A percentile compares a stretch with the other conserved stretches of the same genome.
Conservation (phyloP, 2,888 invertebrate genomes). For the Phytoseiulus persimilis region DNA sequence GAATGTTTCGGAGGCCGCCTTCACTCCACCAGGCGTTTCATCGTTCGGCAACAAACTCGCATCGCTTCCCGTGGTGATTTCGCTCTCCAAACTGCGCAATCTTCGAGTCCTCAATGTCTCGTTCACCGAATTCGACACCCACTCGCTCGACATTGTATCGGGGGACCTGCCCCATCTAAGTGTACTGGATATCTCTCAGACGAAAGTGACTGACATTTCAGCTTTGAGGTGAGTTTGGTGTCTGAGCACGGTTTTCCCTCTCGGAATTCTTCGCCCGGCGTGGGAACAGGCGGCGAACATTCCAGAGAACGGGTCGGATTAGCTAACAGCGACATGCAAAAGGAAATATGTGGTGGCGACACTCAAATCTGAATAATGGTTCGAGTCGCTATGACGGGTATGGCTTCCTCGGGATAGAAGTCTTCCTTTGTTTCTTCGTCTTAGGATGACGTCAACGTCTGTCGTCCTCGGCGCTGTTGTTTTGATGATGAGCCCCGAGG, state of each 20-base stretch:
- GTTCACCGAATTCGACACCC: conserved; percentile 62
- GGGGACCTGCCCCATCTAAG: conserved; percentile 60
- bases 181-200: conserved; percentile 61
- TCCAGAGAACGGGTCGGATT: not conserved
- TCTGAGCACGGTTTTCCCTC: not conserved
- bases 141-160: conserved; percentile 60
- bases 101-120: conserved; percentile 59
- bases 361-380: not conserved
- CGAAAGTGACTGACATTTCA: conserved; percentile 48
- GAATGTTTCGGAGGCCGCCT: conserved; percentile 59
- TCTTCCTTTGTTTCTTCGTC: not conserved
- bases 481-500: not conserved
- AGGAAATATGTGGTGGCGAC: not conserved
- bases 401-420: not conserved
- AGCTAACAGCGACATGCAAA: not conserved
- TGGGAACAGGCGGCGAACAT: not conserved
- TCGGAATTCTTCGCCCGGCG: not conserved
- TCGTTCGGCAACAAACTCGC: conserved; percentile 49
- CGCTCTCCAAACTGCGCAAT: conserved; percentile 58
- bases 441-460: not conserved
- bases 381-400: not conserved
- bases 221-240: conserved; percentile 40
- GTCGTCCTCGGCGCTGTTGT: not conserved
- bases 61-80: conserved; percentile 54
- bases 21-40: conserved; percentile 55